These are phyloP conservation scores for Diachrysia chrysitis DNA, from an alignment of 2,888 invertebrate genomes.

Conservation along the genomic window DNA sequence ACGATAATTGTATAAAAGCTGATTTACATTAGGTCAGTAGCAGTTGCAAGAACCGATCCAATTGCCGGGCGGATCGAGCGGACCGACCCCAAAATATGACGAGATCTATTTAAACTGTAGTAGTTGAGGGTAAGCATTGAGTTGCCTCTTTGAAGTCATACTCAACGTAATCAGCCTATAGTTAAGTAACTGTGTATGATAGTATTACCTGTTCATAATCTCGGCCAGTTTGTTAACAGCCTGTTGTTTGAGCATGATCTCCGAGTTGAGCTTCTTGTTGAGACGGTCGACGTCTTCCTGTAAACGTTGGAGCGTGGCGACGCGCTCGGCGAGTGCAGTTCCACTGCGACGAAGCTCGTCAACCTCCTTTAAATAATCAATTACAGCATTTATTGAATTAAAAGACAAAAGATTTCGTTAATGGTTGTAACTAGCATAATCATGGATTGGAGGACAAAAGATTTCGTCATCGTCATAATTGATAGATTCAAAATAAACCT, in stretches of 20 bases:
- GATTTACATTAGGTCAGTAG: too few relatives aligned
- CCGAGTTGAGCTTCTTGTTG: constrained; percentile 95
- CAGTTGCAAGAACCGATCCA: too few relatives aligned
- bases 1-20: too few relatives aligned
- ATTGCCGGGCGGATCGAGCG: too few relatives aligned
- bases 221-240: constrained; percentile 99
- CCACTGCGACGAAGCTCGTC: constrained; percentile 94
- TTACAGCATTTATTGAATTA: too few relatives aligned
- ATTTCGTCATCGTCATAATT: not conserved
- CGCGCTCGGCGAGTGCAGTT: constrained; percentile 94
- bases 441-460: too few relatives aligned
- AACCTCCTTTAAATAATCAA: constrained; percentile 90
- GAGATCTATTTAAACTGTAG: too few relatives aligned
- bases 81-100: too few relatives aligned
- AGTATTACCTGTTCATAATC: constrained; percentile 95
- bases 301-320: constrained; percentile 90
- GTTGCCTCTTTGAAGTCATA: too few relatives aligned
- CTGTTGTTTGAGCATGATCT: constrained; percentile 96
- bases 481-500: not conserved
- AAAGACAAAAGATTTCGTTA: too few relatives aligned
- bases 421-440: too few relatives aligned
- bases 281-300: constrained; percentile 95
- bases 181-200: not conserved
- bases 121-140: too few relatives aligned
- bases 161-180: not conserved